Percentiles rank a stretch among this genome's conserved stretches.
Evolutionary conservation across 2,113 vertebrate species (phyloP).

Genomic region (Misgurnus anguillicaudatus): DNA sequence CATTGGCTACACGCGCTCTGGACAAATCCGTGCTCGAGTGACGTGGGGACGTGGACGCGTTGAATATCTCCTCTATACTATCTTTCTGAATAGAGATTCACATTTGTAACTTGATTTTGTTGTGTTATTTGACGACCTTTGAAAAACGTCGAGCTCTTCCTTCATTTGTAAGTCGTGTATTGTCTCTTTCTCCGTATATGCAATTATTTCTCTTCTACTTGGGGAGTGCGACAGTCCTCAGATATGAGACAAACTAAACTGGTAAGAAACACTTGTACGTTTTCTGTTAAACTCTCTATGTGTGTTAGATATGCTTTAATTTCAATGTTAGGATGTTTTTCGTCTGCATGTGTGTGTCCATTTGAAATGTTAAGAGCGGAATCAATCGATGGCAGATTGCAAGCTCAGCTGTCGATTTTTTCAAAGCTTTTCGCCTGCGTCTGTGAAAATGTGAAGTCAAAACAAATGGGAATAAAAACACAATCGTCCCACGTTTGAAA

Average conservation of each 20-base stretch:
- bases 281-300: constrained; percentile 19
- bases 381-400: constrained; percentile 45
- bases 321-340: neutral
- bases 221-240: constrained; percentile 65
- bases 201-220: constrained; percentile 47
- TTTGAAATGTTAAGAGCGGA: constrained; percentile 38
- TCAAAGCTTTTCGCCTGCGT: constrained; percentile 21
- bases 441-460: neutral
- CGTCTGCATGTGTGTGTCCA: constrained; percentile 26
- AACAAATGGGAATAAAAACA: neutral
- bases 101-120: constrained; percentile 28
- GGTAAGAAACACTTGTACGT: constrained; percentile 67
- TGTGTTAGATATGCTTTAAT: neutral
- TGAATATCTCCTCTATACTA: constrained; percentile 52
- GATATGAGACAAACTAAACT: constrained; percentile 54
- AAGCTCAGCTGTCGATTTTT: constrained; percentile 38
- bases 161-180: constrained; percentile 30
- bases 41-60: constrained; percentile 66
- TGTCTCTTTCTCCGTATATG: constrained; percentile 43
- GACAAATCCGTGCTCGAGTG: constrained; percentile 72
- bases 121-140: constrained; percentile 3
- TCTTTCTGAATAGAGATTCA: constrained; percentile 53
- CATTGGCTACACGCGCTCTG: constrained; percentile 68
- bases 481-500: constrained; percentile 12
- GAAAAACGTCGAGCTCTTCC: constrained; percentile 27